Conservation (phyloP, 2,888 invertebrate species). For the Alsophila aescularia region DNA sequence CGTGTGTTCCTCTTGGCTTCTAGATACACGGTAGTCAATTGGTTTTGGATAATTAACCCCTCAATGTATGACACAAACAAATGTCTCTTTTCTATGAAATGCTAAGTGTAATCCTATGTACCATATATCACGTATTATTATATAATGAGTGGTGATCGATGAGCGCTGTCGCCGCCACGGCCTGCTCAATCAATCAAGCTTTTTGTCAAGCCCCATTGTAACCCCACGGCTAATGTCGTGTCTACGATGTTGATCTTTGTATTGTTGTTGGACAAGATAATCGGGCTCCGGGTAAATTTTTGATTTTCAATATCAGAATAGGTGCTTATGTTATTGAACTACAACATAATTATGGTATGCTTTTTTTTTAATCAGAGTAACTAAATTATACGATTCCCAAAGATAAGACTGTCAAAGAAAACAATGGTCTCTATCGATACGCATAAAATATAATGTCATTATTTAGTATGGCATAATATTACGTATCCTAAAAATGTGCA, state of each 20-base stretch:
- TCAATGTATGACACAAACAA: background rate
- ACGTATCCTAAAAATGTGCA: no score
- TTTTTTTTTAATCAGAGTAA: no score
- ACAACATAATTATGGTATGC: no score
- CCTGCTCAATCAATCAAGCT: slow-evolving; percentile 54
- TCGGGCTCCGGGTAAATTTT: background rate
- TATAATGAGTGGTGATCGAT: slow-evolving; percentile 50
- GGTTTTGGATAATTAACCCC: background rate
- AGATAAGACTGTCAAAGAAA: no score
- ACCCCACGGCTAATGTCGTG: slow-evolving; percentile 21
- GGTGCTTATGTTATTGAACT: no score
- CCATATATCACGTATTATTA: slow-evolving; percentile 26
- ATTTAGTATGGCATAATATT: no score
- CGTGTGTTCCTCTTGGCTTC: no score
- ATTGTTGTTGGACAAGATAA: slow-evolving; percentile 12
- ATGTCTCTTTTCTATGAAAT: background rate
- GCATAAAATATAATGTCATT: no score
- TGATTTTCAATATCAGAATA: no score
- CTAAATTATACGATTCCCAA: no score
- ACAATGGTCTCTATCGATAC: no score
- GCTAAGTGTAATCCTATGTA: background rate
- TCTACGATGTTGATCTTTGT: slow-evolving; percentile 14
- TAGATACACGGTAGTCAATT: no score
- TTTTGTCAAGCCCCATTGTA: slow-evolving; percentile 49
- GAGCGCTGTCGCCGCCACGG: slow-evolving; percentile 37